Conservation (phyloP, 1,140 invertebrate species). For the Monomorium pharaonis region DNA sequence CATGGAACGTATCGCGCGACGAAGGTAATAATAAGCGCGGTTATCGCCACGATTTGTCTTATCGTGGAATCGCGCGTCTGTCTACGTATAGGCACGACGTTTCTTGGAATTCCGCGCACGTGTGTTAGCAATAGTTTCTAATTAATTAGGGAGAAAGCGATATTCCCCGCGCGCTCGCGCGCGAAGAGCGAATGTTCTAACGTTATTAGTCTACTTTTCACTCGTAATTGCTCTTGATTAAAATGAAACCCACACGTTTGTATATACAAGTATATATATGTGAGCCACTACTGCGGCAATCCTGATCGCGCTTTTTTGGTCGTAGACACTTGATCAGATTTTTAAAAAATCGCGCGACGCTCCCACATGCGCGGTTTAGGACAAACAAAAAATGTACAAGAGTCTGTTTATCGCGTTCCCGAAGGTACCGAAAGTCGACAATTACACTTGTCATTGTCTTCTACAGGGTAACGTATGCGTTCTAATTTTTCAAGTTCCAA, state of each 20-base stretch:
- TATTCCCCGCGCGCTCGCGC: not conserved
- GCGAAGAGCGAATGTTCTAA: not conserved
- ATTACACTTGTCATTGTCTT: not conserved
- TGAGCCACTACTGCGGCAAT: not conserved
- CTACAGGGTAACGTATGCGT: not conserved
- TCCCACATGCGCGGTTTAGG: not conserved
- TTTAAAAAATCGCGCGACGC: not conserved
- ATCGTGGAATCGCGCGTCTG: not conserved
- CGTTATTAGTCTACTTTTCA: constrained; percentile 25
- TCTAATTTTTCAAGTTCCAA: not conserved
- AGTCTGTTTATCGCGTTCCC: not conserved
- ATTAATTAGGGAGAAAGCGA: constrained; percentile 51
- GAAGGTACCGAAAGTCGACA: not conserved
- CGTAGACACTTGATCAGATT: not conserved
- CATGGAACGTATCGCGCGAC: not conserved
- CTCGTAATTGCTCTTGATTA: constrained; percentile 60
- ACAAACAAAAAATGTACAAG: not conserved
- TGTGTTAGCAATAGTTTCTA: constrained; percentile 25
- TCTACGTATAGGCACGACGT: constrained; percentile 19
- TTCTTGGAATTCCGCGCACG: not conserved
- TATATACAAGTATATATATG: not conserved
- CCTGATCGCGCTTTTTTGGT: not conserved
- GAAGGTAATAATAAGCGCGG: constrained; percentile 1
- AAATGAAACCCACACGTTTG: constrained; percentile 19
- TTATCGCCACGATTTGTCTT: not conserved